phyloP scores from a whole-genome alignment of 92 coral and sea anemone genomes.

The Siderastrea radians region DNA sequence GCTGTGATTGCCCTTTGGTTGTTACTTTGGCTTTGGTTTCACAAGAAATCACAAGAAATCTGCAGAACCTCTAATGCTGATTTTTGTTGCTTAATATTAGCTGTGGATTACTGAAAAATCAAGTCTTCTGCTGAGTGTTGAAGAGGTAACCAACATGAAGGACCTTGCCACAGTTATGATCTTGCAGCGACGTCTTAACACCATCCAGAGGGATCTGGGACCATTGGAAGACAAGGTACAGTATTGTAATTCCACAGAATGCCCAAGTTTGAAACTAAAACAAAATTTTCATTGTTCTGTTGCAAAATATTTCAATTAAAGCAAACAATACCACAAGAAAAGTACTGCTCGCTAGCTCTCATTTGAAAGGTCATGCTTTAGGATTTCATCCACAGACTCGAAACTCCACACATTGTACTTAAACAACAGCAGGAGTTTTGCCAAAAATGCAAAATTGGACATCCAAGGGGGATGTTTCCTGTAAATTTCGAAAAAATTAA shows the following conservation, averaged over 20 bases:
- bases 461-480: no score
- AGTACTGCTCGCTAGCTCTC: no score
- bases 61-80: background rate
- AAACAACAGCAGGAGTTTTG: no score
- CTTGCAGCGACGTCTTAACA: slow-evolving; percentile 94
- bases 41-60: background rate
- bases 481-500: no score
- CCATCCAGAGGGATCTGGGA: slow-evolving; percentile 96
- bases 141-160: slow-evolving; percentile 94
- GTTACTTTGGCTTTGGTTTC: background rate
- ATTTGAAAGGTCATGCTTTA: no score
- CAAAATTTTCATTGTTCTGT: no score
- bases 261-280: background rate
- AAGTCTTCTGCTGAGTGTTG: slow-evolving; percentile 90
- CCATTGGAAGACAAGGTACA: slow-evolving; percentile 97
- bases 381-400: no score
- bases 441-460: no score
- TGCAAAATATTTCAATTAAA: background rate
- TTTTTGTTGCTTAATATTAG: slow-evolving; percentile 27
- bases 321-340: no score
- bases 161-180: slow-evolving; percentile 97
- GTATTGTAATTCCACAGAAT: background rate
- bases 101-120: slow-evolving; percentile 98
- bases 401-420: no score
- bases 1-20: background rate